phyloP scores from a whole-genome alignment of 2,797 vertebrate species.

The Spizella passerina region DNA sequence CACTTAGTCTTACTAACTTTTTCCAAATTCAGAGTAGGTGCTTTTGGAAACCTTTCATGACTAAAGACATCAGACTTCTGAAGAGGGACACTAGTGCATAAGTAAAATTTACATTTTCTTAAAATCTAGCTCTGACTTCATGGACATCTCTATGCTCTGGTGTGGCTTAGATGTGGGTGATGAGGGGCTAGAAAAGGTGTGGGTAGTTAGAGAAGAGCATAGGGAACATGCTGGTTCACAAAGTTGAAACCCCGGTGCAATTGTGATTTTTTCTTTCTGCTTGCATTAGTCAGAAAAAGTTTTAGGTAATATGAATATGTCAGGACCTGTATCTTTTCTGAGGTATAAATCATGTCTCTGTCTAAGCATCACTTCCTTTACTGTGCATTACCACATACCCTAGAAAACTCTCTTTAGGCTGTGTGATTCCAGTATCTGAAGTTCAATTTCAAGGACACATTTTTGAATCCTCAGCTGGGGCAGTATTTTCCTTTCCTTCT shows the following conservation, averaged over 20 bases:
- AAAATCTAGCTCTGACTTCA: neutral
- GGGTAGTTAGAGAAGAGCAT: neutral
- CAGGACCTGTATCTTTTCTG: rapidly evolving
- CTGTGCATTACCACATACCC: neutral
- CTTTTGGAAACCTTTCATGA: neutral
- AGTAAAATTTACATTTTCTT: neutral
- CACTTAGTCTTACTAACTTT: neutral
- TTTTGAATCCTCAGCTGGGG: neutral
- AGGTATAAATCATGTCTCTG: neutral
- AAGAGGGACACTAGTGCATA: neutral
- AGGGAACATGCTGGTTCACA: neutral
- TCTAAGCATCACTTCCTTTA: neutral
- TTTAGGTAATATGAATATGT: neutral
- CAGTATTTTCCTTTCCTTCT: neutral
- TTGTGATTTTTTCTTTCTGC: neutral
- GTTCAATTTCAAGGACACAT: neutral
- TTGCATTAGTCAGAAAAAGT: neutral
- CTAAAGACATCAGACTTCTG: neutral
- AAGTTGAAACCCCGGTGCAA: neutral
- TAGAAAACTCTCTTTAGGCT: neutral
- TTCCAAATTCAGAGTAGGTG: neutral
- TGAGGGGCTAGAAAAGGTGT: neutral
- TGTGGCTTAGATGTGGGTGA: neutral
- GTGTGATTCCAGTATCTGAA: neutral
- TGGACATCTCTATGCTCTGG: neutral